Evolutionary conservation across 2,113 vertebrate species (phyloP).

Genomic region (Hippocampus comes): DNA sequence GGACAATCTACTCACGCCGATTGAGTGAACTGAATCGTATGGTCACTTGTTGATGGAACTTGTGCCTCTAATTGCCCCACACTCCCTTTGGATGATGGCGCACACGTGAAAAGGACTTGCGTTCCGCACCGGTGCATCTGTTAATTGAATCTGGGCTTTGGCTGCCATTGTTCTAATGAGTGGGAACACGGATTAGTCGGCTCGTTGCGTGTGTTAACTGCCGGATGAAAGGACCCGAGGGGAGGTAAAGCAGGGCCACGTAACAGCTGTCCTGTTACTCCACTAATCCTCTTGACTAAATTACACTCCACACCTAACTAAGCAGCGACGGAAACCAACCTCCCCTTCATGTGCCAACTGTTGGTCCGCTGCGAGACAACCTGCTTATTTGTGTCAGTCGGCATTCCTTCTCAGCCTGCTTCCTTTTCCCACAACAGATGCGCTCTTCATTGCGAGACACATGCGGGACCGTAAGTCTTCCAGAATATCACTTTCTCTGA

Average conservation of each 20-base stretch:
- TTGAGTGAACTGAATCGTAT: conserved; percentile 1
- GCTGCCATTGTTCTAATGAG: conserved; percentile 68
- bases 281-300: conserved; percentile 73
- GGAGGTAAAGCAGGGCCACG: conserved; percentile 56
- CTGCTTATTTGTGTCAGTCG: conserved; percentile 72
- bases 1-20: not conserved
- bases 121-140: conserved; percentile 55
- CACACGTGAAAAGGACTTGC: conserved; percentile 50
- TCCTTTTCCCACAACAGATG: conserved; percentile 64
- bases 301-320: conserved; percentile 73
- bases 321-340: conserved; percentile 60
- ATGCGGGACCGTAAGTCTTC: conserved; percentile 17
- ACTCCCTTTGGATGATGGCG: conserved; percentile 5
- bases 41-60: conserved; percentile 21
- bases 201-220: conserved; percentile 67
- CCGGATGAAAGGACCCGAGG: conserved; percentile 68
- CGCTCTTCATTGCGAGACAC: conserved; percentile 35
- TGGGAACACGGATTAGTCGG: conserved; percentile 70
- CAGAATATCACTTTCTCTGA: conserved; percentile 40
- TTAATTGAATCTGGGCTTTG: conserved; percentile 62
- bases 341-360: conserved; percentile 65
- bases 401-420: conserved; percentile 61
- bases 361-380: conserved; percentile 57
- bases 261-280: conserved; percentile 73
- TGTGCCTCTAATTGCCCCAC: conserved; percentile 12